Percentiles rank a stretch among this genome's conserved stretches.
Conservation (phyloP, 2,888 invertebrate genomes). For the Epiblema foenella region DNA sequence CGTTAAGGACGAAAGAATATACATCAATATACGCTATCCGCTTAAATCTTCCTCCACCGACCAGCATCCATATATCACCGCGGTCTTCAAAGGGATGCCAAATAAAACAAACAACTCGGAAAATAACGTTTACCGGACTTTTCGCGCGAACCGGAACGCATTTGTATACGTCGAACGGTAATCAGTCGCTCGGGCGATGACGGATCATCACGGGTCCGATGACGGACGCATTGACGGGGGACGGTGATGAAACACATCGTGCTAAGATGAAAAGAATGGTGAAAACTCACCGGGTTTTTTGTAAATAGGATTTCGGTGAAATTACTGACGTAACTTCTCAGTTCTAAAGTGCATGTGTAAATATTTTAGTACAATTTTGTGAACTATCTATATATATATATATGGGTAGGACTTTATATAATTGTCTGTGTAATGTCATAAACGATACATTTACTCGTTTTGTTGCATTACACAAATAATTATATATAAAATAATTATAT, state of each 20-base stretch:
- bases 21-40: neutral
- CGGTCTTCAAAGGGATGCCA: slow-evolving; percentile 54
- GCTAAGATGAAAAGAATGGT: slow-evolving; percentile 18
- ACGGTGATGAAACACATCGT: slow-evolving; percentile 4
- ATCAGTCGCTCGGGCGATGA: slow-evolving; percentile 38
- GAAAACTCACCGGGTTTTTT: neutral
- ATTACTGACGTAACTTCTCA: too few species aligned
- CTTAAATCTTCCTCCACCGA: slow-evolving; percentile 2
- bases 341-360: neutral
- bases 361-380: too few species aligned
- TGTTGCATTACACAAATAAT: too few species aligned
- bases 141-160: slow-evolving; percentile 41
- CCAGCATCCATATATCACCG: slow-evolving; percentile 43
- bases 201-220: slow-evolving; percentile 9
- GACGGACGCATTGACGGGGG: slow-evolving; percentile 23
- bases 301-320: neutral
- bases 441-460: too few species aligned
- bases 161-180: slow-evolving; percentile 41
- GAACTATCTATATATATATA: too few species aligned
- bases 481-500: too few species aligned
- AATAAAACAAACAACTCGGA: slow-evolving; percentile 51
- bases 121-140: slow-evolving; percentile 44
- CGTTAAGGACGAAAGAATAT: too few species aligned
- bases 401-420: too few species aligned
- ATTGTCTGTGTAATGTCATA: too few species aligned